These are phyloP conservation scores for Pollicipes pollicipes DNA, from an alignment of 1,140 invertebrate genomes.

Conservation along the genomic window DNA sequence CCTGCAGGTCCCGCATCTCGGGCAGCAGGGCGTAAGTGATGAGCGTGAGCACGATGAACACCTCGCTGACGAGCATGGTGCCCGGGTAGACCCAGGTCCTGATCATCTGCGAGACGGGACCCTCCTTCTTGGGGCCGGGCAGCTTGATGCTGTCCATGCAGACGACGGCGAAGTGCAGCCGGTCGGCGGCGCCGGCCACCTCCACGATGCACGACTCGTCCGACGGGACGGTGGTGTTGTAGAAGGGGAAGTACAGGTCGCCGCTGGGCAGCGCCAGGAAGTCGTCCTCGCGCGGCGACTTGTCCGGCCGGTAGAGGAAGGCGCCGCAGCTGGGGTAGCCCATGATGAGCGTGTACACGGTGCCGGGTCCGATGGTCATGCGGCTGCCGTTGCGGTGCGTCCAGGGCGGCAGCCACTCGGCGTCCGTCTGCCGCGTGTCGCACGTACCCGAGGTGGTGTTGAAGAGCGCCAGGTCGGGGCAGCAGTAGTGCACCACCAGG, in stretches of 20 bases:
- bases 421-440: neutral
- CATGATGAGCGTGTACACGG: neutral
- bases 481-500: neutral
- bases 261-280: neutral
- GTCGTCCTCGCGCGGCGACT: neutral
- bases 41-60: neutral
- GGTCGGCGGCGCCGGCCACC: neutral
- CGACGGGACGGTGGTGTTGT: neutral
- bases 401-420: neutral
- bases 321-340: neutral
- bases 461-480: neutral
- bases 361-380: neutral
- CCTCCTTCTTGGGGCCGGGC: neutral
- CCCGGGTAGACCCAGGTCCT: neutral
- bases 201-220: neutral
- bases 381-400: conserved; percentile 2
- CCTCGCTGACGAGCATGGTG: neutral
- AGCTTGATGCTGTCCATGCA: neutral
- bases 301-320: neutral
- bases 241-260: neutral
- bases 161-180: neutral
- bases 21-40: neutral
- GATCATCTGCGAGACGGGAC: neutral
- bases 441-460: neutral
- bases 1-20: conserved; percentile 8